Percentiles rank a stretch among this genome's conserved stretches.
These are phyloP conservation scores for Aspidiotus destructor DNA, from an alignment of 2,888 invertebrate species.

Conservation along the genomic window DNA sequence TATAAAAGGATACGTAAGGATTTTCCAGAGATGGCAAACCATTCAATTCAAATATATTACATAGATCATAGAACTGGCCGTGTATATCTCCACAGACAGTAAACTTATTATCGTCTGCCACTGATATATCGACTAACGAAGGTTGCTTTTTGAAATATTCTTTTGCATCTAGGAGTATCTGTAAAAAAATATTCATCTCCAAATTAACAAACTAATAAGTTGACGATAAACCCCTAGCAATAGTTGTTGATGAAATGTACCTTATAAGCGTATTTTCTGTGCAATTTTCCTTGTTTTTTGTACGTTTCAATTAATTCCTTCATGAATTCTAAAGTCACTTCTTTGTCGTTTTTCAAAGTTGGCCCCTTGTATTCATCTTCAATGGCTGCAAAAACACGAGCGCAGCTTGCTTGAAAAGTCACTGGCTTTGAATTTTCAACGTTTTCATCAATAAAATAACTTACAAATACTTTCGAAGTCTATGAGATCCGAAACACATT, in stretches of 20 bases:
- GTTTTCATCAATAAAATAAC: slow-evolving; percentile 39
- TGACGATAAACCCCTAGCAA: neutral
- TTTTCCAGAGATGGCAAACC: slow-evolving; percentile 91
- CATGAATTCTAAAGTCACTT: slow-evolving; percentile 83
- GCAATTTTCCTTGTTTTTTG: slow-evolving; percentile 83
- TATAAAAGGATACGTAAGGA: slow-evolving; percentile 65
- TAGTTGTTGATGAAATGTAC: slow-evolving; percentile 44
- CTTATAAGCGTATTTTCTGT: slow-evolving; percentile 94
- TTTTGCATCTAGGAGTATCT: slow-evolving; percentile 64
- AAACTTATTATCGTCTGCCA: slow-evolving; percentile 80
- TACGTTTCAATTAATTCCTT: slow-evolving; percentile 79
- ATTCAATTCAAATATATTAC: slow-evolving; percentile 95
- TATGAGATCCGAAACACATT: slow-evolving; percentile 76
- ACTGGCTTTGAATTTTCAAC: neutral
- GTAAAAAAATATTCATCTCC: slow-evolving; percentile 39
- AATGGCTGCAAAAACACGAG: slow-evolving; percentile 55
- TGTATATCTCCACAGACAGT: slow-evolving; percentile 99
- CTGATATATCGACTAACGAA: slow-evolving; percentile 79
- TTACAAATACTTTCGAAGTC: slow-evolving; percentile 85
- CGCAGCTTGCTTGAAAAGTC: neutral
- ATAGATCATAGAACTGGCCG: slow-evolving; percentile 95
- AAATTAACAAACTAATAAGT: neutral
- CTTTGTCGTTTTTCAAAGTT: slow-evolving; percentile 71
- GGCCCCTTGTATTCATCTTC: slow-evolving; percentile 94
- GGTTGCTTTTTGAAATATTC: slow-evolving; percentile 35